Conservation (phyloP, 2,888 invertebrate species). For the Plemyria rubiginata region DNA sequence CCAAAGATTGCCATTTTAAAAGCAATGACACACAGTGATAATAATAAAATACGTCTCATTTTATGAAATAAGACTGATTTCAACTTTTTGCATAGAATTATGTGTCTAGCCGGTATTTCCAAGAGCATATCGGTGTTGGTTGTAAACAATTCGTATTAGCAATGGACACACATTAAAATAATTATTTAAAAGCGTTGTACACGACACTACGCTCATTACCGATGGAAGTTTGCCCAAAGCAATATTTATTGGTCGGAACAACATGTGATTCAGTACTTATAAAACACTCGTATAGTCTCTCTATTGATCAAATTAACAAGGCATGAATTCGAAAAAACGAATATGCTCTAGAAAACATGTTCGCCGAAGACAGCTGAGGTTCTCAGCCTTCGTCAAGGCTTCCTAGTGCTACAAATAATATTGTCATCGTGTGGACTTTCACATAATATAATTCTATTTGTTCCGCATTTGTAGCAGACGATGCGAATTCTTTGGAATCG, state of each 20-base stretch:
- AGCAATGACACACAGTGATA: not conserved
- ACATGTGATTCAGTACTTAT: constrained; percentile 46
- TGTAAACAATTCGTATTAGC: constrained; percentile 53
- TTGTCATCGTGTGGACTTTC: not conserved
- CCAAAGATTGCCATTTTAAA: constrained; percentile 37
- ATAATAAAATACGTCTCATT: not conserved
- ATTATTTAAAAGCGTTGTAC: constrained; percentile 51
- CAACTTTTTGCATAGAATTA: not conserved
- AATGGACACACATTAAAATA: constrained; percentile 55
- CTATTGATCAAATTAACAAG: constrained; percentile 3
- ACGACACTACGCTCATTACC: constrained; percentile 52
- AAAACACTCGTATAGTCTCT: constrained; percentile 20
- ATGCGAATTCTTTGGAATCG: not conserved
- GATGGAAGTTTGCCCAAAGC: constrained; percentile 67
- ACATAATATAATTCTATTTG: not conserved
- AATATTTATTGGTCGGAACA: constrained; percentile 54
- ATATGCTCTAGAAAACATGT: not conserved
- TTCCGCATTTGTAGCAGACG: not conserved
- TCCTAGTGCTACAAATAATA: not conserved
- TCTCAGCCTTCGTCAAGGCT: not conserved
- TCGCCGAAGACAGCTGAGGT: not conserved
- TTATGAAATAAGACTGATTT: not conserved
- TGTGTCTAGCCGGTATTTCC: constrained; percentile 10
- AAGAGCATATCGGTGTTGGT: constrained; percentile 26
- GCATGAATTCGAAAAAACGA: not conserved